Base-by-base conservation (phyloP, 2,797 vertebrate genomes). In the Ctenopoma kingsleyae region DNA sequence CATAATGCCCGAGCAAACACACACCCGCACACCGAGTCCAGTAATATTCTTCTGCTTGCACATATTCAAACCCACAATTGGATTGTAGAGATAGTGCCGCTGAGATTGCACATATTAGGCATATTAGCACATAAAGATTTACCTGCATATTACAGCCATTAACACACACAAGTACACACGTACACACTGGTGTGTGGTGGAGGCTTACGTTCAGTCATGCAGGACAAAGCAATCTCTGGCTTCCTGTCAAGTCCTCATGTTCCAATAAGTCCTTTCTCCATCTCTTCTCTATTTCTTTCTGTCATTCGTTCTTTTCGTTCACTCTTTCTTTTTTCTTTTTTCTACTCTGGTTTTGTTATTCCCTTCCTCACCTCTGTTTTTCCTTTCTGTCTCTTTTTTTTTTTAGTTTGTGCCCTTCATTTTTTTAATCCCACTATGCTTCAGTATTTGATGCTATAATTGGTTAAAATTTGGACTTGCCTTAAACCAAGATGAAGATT, bases 161-260 rank as follows among this genome's bases (percentile, higher is more conserved):
- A 78, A 68, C 15, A 60, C 59, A 74, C 46, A 40, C 9, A 52
- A 25, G 40, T 57, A 61, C 19, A 66, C 49, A 71, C 32, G 35
- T 59, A 59, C 17, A 67, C 55, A 25, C 49, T 8, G 22, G 55
- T 41, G 49, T 54, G 62, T 25, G 32, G 6, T 27, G 74, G 71
- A 71, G 25, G 56, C 44, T 82, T 71, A 35, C 71, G 85, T 72
- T 88, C 87, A 84, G 65, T 84, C 86, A 82, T 84, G 87, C 90
- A 86, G 69, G 61, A 82, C 80, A 78, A 87, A 88, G 80, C 85
- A 89, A 91, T 90, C 82, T 86, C 77, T 85, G 67, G 53, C 67
- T 70, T 50, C 36, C 65, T 73, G 71, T 86, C 79, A 82, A 74
- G 63, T 85, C 66, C 68, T 83, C 78, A 53, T 75, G 77, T 88